Evolutionary conservation across 2,797 vertebrate species (phyloP), one percentile per base, ranked within the genome.

Genomic region (Falco peregrinus): DNA sequence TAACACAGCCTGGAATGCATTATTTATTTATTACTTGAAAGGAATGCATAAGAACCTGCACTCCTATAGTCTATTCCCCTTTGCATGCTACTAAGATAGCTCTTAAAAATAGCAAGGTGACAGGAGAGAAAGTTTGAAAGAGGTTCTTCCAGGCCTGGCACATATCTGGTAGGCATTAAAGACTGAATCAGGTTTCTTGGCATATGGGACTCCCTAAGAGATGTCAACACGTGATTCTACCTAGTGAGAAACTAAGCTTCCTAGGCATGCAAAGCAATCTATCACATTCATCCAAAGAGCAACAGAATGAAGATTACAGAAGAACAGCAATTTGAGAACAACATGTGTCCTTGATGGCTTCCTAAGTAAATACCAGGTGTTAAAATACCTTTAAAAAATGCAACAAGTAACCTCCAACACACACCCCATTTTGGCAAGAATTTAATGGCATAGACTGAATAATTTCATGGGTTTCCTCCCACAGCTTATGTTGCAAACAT

Each of bases 301-400:
- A 84, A 69, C 48, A 54, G 53, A 89, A 39, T 71, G 39, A 74
- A 64, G 22, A 78, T 33, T 13, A 76, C 54, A 54, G 57, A 91
- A 39, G 29, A 93, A 24, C 26, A 89, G 87, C 85, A 71, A 83
- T 94, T 80, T 91, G 57, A 73, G 54, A 95, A 16, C 90, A 85
- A 83, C 75, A 50, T 16, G 76, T 33, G 73, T 65, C 89, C 91
- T 91, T 19, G 8, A 90, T 63, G 63, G 79, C 54, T 90, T 65
- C 82, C 83, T 65, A 20, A 85, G 65, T 81, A 81, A 93, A 89
- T 69, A 92, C 50, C 92, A 96, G 89, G 84, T 95, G 91, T 91
- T 85, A 64, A 71, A 91, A 92, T n/a, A 60, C 63, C 78, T 87
- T 71, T 80, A 29, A 78, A 64, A 81, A 69, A 76, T 28, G 29